Conservation (phyloP, 1,140 invertebrate species). For the Papilio polytes region DNA sequence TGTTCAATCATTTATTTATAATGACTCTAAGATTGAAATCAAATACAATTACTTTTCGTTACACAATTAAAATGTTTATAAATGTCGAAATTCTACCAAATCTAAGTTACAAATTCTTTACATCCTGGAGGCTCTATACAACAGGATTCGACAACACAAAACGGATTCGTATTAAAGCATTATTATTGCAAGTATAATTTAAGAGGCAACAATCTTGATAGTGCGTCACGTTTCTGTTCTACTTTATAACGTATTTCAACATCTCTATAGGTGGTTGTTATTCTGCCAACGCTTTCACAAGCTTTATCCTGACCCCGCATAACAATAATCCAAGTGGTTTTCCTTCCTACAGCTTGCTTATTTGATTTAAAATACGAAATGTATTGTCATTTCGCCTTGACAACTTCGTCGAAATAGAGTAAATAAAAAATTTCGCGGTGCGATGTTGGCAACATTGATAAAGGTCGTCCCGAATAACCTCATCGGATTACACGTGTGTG, state of each 20-base stretch:
- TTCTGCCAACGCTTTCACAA: conserved; percentile 37
- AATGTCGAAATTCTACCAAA: not conserved
- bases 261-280: conserved; percentile 29
- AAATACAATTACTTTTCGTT: not conserved
- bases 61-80: not conserved
- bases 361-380: conserved; percentile 20
- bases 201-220: conserved; percentile 23
- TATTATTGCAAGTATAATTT: not conserved
- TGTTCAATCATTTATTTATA: too few species aligned
- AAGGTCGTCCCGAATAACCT: conserved; percentile 53
- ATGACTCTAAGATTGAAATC: too few species aligned
- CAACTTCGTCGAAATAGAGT: conserved; percentile 51
- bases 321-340: conserved; percentile 28
- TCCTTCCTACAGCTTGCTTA: conserved; percentile 34
- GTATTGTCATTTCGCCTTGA: conserved; percentile 16
- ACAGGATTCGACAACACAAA: conserved; percentile 7
- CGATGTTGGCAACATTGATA: conserved; percentile 49
- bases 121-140: not conserved
- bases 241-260: conserved; percentile 38
- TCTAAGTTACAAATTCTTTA: not conserved
- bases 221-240: conserved; percentile 32
- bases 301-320: conserved; percentile 30
- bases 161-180: not conserved
- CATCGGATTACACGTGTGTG: conserved; percentile 40
- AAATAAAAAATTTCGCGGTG: conserved; percentile 58